Base-by-base conservation (phyloP, 1,140 invertebrate genomes). In the Drosophila pallidifrons region DNA sequence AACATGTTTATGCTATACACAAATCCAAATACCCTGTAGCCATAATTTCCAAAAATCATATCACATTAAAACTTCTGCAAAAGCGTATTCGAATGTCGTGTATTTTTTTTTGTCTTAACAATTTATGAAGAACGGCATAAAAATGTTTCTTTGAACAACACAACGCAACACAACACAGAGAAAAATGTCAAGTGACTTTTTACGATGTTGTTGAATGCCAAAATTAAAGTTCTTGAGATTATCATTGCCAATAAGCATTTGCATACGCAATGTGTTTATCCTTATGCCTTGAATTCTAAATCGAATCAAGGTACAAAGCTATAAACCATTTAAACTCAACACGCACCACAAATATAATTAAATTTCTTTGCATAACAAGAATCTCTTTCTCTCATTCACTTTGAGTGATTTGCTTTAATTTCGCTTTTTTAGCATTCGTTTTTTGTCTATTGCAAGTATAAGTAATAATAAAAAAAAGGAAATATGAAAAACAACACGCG, bases 181-280 rank as follows among this genome's bases (percentile, higher is more conserved):
- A 47, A 47, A 46, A 79, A 69, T 77, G 64, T 76, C 64, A 77
- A 83, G 77, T 83, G 67, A 32, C 60, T 69, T 61, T 81, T 82
- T 79, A 75, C 45, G 52, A 43, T 75, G 35, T 15, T 70, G 58
- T 64, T 16, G 20, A 41, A 49, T 30, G 63, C 47, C 20, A 73
- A 73, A 25, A 45, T 28, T 61, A 66, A 73, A 77, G 63, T 49
- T 72, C 49, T 73, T 55, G 15, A 54, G 46, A 73, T 76, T 61
- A 52, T 55, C 61, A 41, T 15, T 47, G 61, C 16, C 32, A 49
- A 76, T 71, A 58, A 65, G 54, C 60, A 58, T 64, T 71, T 59
- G 52, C 35, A 65, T 71, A 61, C 41, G 52, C 45, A 60, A 13
- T 25, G 16, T 64, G 43, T 43, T 10, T 30, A 30, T 52, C 47